A percentile compares a stretch with the other conserved stretches of the same genome.
phyloP scores from a whole-genome alignment of 2,888 invertebrate genomes.

The Eulithis testata region DNA sequence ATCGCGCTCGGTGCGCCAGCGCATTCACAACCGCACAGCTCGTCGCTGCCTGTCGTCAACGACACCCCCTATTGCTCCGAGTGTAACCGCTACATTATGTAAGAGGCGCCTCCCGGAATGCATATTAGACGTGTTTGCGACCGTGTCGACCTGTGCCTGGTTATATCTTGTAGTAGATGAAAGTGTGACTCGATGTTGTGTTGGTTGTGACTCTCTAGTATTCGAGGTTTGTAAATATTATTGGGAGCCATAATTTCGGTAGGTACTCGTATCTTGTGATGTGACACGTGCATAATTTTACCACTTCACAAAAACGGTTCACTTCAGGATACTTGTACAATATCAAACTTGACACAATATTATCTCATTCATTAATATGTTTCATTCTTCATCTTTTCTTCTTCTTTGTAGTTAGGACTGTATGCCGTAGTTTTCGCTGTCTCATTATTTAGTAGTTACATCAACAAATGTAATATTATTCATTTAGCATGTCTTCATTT shows the following conservation, averaged over 20 bases:
- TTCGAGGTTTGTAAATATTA: constrained; percentile 41
- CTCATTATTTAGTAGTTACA: constrained; percentile 26
- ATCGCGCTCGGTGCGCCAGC: constrained; percentile 74
- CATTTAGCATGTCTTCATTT: constrained; percentile 70
- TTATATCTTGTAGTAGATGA: constrained; percentile 65
- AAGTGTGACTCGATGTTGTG: constrained; percentile 59
- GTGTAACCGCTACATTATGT: constrained; percentile 95
- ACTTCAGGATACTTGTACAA: constrained; percentile 53
- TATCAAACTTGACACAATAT: constrained; percentile 44
- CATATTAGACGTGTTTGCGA: constrained; percentile 78
- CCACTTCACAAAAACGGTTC: constrained; percentile 24
- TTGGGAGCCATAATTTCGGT: constrained; percentile 43
- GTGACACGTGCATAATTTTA: constrained; percentile 24
- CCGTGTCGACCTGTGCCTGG: constrained; percentile 82
- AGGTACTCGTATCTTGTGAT: constrained; percentile 32
- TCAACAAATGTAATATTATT: constrained; percentile 48
- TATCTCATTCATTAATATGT: constrained; percentile 33
- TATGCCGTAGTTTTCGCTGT: constrained; percentile 38
- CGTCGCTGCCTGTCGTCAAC: constrained; percentile 77
- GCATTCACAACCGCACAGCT: constrained; percentile 58
- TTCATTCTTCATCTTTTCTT: constrained; percentile 41
- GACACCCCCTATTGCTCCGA: constrained; percentile 90
- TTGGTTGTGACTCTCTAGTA: constrained; percentile 54
- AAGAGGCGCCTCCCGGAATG: constrained; percentile 85
- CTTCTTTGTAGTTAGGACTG: constrained; percentile 57